phyloP scores from a whole-genome alignment of 2,113 vertebrate genomes.

The Equus quagga region DNA sequence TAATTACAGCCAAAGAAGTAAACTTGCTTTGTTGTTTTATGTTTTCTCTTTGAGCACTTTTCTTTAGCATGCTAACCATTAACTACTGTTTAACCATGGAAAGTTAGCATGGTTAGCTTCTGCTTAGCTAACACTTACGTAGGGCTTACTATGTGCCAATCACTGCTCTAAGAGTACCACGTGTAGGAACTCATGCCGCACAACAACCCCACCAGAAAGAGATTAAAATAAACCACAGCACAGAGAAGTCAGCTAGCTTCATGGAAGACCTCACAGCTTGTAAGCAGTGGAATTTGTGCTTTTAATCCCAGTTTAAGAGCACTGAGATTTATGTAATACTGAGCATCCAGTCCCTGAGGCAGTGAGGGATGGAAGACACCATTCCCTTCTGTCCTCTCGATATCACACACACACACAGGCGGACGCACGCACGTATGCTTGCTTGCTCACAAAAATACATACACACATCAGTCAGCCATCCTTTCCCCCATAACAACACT shows the following conservation, averaged over 20 bases:
- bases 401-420: background rate
- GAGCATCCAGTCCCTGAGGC: background rate
- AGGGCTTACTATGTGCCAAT: background rate
- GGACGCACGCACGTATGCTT: fast-evolving
- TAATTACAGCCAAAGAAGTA: background rate
- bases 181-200: background rate
- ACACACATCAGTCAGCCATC: background rate
- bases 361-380: background rate
- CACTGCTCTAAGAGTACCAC: background rate
- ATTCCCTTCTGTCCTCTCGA: background rate
- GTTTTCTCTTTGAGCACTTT: background rate
- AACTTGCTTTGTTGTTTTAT: background rate
- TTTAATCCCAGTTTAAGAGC: background rate
- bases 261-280: background rate
- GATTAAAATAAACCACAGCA: background rate
- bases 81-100: background rate
- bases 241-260: background rate
- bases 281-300: background rate
- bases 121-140: background rate
- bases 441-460: no score
- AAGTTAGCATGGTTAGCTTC: background rate
- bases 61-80: background rate
- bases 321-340: background rate
- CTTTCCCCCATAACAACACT: background rate
- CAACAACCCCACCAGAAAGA: background rate